Evolutionary conservation across 2,797 vertebrate species (phyloP), one percentile per base, ranked within the genome.

Genomic region (Eulemur mongoz): DNA sequence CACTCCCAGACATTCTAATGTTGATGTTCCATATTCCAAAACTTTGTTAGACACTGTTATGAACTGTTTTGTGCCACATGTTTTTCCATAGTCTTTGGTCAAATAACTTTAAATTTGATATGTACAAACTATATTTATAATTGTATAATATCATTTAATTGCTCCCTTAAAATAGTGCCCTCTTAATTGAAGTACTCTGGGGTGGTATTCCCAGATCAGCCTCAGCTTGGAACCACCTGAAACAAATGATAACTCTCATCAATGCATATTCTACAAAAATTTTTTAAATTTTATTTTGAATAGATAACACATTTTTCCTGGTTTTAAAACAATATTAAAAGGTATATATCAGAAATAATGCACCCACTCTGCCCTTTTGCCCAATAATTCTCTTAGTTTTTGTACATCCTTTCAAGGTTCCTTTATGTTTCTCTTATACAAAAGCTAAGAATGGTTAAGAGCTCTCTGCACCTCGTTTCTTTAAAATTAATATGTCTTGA

Each of bases 31-130:
- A 22, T 52, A 17, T 52, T 38, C 7, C 38, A 50, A 82, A 86
- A 65, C 65, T 73, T 61, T 40, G 32, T 38, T 85, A 89, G 93
- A 79, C 67, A 52, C 52, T 61, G 69, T 27, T 30, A 35, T 59
- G 32, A 40, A 48, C 18, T n/a, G 4, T 75, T 89, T 48, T 15
- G 11, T 90, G 23, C 12, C 40, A 54, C 23, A 12, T 38, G 32
- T 70, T 90, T 94, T 76, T 82, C 38, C 92, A 86, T 32, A 45
- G 73, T 30, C n/a, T 89, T 94, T 84, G 23, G 10, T 50, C 75
- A 92, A 94, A 45, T 87, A 80, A 35, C 20, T 59, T 75, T 88
- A 35, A 91, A 59, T 89, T 50, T 76, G 65, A 70, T 69, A 52
- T 54, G 30, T 23, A 54, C 52, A 32, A 63, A 75, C 50, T 65